Conservation (phyloP, 2,113 vertebrate genomes). For the Corvus moneduloides region DNA sequence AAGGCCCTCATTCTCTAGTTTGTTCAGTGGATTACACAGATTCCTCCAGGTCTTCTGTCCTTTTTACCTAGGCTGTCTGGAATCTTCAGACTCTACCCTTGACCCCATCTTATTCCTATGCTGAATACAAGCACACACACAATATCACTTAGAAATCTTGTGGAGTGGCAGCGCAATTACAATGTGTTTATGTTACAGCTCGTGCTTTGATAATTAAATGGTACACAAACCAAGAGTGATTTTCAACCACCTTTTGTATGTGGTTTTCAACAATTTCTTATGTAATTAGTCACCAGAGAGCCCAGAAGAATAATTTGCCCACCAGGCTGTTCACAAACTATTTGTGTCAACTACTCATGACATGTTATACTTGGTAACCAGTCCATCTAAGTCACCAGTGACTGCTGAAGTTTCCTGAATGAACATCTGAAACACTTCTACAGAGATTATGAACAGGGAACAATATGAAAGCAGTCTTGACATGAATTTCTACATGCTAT, state of each 20-base stretch:
- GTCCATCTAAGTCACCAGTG: not conserved
- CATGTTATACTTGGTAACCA: not conserved
- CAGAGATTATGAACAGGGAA: not conserved
- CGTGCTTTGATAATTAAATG: not conserved
- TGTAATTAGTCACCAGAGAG: not conserved
- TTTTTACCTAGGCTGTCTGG: not conserved
- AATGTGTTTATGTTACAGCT: not conserved
- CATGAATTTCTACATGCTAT: not conserved
- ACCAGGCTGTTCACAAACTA: not conserved
- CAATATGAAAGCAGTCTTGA: not conserved
- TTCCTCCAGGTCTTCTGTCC: not conserved
- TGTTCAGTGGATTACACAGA: not conserved
- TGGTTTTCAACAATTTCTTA: not conserved
- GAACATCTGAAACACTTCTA: not conserved
- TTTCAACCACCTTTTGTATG: not conserved
- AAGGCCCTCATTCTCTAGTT: not conserved
- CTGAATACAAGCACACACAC: not conserved
- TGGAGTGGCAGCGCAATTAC: not conserved
- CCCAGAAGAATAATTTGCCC: not conserved
- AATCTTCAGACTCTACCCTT: not conserved
- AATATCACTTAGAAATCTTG: not conserved
- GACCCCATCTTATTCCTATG: not conserved
- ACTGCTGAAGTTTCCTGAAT: not conserved
- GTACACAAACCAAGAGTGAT: not conserved
- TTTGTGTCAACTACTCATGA: not conserved